Base-by-base conservation (phyloP, 2,113 vertebrate species). In the Pituophis catenifer region DNA sequence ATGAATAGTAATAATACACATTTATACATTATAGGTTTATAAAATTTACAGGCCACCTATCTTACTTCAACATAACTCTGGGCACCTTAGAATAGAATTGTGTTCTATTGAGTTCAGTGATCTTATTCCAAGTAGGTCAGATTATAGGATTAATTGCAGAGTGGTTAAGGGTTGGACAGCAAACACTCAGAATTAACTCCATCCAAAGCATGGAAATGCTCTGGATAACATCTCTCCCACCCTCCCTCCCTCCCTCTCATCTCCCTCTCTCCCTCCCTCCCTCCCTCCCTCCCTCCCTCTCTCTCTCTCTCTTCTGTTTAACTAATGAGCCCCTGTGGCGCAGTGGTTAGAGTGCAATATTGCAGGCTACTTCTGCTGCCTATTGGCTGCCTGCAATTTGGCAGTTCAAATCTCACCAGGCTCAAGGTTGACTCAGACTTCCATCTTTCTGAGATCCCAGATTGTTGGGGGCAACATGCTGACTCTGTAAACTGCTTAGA, bases 231-330 rank as follows among this genome's bases (percentile, higher is more conserved):
- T 9, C 0, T 19, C 17, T 57, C 55, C 1, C 55, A 6, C 55
- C 4, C 1, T 17, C 15, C 4, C 13, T 55, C 15, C 0, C 5
- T 21, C 54, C 0, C 54, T 19, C 10, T 10, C 8, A 1, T 4
- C 3, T 3, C 57, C 8, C 0, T 8, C 21, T 23, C 0, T 24
- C 55, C 19, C 48, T 5, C 48, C 3, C 48, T 48, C 48, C 48
- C 48, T 48, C 48, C 48, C 48, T 48, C 38, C 38, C 38, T 38
- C 38, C 48, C 48, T 48, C 38, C 38, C 38, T 38, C 38, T 5
- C 48, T 44, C 44, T 44, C 3, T 44, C 44, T 5, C 44, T 48
- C 44, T 48, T 48, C 21, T 23, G 1, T 8, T 2, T 1, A 50
- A 50, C 48, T 50, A 50, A 50, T 50, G 48, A 50, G 48, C 0